Evolutionary conservation across 2,797 vertebrate genomes (phyloP).

Genomic region (Emys orbicularis): DNA sequence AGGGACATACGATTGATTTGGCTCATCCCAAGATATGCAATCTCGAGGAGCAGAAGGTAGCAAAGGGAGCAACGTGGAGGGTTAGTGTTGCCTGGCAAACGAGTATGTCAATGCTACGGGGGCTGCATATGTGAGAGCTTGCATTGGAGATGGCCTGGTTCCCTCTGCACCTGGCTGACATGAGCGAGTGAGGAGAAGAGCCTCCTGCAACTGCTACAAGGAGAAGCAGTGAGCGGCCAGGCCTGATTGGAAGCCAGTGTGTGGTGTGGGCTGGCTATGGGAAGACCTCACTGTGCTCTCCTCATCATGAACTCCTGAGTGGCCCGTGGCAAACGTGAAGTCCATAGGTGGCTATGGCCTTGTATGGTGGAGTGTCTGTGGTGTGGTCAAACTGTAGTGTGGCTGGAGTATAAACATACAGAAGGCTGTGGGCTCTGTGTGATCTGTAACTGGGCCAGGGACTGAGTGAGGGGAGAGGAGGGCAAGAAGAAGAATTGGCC

Average conservation of each 20-base stretch:
- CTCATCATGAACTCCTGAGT: background rate
- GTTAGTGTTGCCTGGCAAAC: background rate
- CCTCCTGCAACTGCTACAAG: background rate
- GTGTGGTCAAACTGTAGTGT: background rate
- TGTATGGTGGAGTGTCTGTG: background rate
- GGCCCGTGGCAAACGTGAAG: background rate
- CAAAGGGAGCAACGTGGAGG: background rate
- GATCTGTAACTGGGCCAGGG: background rate
- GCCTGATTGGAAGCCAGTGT: background rate
- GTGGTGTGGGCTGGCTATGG: background rate
- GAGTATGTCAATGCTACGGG: background rate
- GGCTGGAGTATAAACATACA: background rate
- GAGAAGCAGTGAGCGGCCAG: background rate
- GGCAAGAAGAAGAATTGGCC: background rate
- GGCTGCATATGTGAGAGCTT: background rate
- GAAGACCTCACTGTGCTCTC: background rate
- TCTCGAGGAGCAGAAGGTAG: background rate
- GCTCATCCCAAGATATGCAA: background rate
- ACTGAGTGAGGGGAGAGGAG: background rate
- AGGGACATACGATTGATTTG: background rate
- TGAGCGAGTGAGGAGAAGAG: background rate
- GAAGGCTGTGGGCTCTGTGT: too few relatives aligned
- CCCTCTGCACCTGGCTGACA: background rate
- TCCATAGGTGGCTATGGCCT: background rate
- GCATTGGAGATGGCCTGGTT: background rate